Evolutionary conservation across 2,797 vertebrate species (phyloP).

Genomic region (Parotocinclus haroldoi): DNA sequence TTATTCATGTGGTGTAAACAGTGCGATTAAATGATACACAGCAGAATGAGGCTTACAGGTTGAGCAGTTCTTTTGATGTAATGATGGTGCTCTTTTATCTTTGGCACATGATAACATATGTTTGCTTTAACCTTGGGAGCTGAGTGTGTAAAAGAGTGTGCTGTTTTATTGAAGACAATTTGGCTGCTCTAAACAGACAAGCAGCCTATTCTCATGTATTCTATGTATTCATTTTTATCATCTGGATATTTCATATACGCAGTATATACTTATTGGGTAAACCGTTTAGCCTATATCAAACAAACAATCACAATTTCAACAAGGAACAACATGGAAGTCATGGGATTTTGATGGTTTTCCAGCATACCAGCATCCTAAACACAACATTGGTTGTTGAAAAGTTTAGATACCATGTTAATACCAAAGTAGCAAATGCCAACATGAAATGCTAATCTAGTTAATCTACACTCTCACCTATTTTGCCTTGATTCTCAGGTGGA

Average conservation of each 20-base stretch:
- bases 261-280: too few relatives aligned
- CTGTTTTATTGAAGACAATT: constrained; percentile 5
- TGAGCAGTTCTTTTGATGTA: background rate
- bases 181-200: background rate
- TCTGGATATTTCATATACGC: background rate
- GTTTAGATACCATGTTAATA: too few relatives aligned
- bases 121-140: constrained; percentile 13
- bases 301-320: too few relatives aligned
- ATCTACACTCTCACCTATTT: too few relatives aligned
- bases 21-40: constrained; percentile 29
- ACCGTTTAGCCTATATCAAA: background rate
- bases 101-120: constrained; percentile 11
- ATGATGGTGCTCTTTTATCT: constrained; percentile 1
- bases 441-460: too few relatives aligned
- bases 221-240: background rate
- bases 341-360: too few relatives aligned
- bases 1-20: constrained; percentile 45
- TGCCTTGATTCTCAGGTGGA: too few relatives aligned
- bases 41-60: constrained; percentile 5
- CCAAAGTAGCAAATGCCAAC: too few relatives aligned
- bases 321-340: too few relatives aligned
- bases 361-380: too few relatives aligned
- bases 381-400: too few relatives aligned
- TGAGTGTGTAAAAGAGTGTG: background rate
- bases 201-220: too few relatives aligned